Percentiles rank a stretch among this genome's conserved stretches.
Evolutionary conservation across 2,888 invertebrate genomes (phyloP).

Genomic region (Amphipoea oculea): DNA sequence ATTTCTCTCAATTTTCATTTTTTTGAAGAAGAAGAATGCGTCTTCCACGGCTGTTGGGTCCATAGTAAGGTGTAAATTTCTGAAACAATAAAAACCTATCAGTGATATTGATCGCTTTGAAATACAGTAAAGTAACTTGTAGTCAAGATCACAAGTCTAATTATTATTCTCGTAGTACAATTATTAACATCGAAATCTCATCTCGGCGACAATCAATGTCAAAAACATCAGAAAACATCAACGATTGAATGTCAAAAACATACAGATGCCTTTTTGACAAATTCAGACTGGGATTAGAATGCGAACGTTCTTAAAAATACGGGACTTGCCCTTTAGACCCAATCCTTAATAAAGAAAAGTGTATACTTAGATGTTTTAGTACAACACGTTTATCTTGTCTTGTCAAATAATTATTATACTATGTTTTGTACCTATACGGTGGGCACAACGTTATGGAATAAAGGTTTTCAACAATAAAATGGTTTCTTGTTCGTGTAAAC

Average conservation of each 20-base stretch:
- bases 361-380: not conserved
- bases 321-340: not conserved
- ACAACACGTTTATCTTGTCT: not conserved
- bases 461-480: no score
- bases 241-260: not conserved
- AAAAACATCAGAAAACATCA: not conserved
- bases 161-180: not conserved
- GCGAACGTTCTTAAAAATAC: no score
- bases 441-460: no score
- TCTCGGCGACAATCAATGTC: not conserved
- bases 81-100: conserved; percentile 17
- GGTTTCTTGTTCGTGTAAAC: no score
- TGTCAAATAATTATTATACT: not conserved
- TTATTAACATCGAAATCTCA: conserved; percentile 3
- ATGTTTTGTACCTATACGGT: no score
- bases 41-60: not conserved
- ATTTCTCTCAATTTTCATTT: conserved; percentile 12
- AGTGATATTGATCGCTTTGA: not conserved
- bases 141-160: not conserved
- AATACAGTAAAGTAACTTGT: not conserved
- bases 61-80: conserved; percentile 9
- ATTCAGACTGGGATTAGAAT: not conserved
- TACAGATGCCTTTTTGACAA: not conserved
- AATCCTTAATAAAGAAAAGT: not conserved
- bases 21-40: not conserved